Evolutionary conservation across 2,888 invertebrate species (phyloP).

Genomic region (Pammene fasciana): DNA sequence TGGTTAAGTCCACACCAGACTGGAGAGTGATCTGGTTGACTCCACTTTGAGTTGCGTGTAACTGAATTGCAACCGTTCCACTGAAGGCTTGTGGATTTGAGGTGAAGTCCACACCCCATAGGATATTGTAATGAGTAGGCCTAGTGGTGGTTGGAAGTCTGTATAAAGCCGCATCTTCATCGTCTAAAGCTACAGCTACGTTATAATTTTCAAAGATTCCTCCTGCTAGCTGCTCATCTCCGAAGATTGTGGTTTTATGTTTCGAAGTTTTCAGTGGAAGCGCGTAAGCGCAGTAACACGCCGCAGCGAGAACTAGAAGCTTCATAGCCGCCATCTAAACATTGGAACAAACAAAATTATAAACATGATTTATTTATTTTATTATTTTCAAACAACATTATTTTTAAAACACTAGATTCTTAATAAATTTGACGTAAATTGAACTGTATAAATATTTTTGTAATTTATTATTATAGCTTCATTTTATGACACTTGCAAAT

Average conservation of each 20-base stretch:
- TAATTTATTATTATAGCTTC: too few relatives aligned
- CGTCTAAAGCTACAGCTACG: conserved; percentile 43
- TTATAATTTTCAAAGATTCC: conserved; percentile 63
- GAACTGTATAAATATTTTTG: too few relatives aligned
- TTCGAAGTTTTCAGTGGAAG: conserved; percentile 52
- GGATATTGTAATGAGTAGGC: conserved; percentile 80
- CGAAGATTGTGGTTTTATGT: conserved; percentile 69
- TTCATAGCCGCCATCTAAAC: conserved; percentile 68
- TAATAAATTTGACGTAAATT: too few relatives aligned
- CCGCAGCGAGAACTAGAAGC: conserved; percentile 55
- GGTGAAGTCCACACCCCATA: conserved; percentile 66
- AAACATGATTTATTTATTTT: too few relatives aligned
- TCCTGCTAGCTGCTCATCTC: conserved; percentile 68
- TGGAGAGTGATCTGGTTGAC: conserved; percentile 68
- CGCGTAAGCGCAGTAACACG: conserved; percentile 55
- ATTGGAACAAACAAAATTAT: background rate
- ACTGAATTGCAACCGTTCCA: conserved; percentile 68
- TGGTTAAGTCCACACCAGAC: conserved; percentile 53
- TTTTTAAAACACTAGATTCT: too few relatives aligned
- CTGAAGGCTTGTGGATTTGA: conserved; percentile 57
- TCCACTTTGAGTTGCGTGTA: conserved; percentile 57
- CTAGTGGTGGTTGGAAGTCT: conserved; percentile 77
- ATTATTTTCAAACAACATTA: too few relatives aligned
- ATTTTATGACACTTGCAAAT: too few relatives aligned
- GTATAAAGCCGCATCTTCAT: conserved; percentile 54